Evolutionary conservation across 2,888 invertebrate genomes (phyloP).

Genomic region (Ectemnius cavifrons): DNA sequence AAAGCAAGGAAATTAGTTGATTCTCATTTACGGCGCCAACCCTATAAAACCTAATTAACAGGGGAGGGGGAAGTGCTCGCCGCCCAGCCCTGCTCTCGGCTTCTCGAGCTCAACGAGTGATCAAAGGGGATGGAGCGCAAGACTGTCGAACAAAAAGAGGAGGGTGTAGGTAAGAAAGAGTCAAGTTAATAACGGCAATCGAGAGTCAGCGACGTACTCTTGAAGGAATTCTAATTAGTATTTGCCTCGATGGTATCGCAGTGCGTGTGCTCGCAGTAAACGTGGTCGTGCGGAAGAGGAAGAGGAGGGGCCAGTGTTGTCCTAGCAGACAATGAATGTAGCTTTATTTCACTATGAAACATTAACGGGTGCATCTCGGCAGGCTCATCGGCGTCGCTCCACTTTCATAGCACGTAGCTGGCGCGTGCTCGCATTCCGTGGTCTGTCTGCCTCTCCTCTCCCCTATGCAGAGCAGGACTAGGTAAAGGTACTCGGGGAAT

Average conservation of each 20-base stretch:
- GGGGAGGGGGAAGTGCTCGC: conserved; percentile 32
- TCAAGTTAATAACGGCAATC: conserved; percentile 53
- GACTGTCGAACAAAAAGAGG: not conserved
- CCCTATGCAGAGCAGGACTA: no score
- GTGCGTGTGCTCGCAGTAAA: conserved; percentile 11
- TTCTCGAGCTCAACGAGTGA: conserved; percentile 36
- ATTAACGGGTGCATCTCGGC: not conserved
- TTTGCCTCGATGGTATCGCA: conserved; percentile 15
- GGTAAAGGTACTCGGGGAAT: not conserved
- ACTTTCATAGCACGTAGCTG: conserved; percentile 3
- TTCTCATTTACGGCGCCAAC: conserved; percentile 56
- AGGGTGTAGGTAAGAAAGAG: conserved; percentile 34
- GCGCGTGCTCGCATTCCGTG: not conserved
- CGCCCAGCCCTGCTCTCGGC: not conserved
- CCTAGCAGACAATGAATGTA: conserved; percentile 1
- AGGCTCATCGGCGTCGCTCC: conserved; percentile 1
- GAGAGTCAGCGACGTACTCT: conserved; percentile 24
- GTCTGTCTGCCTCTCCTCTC: no score
- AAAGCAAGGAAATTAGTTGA: conserved; percentile 54
- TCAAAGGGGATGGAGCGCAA: conserved; percentile 49
- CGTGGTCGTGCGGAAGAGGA: not conserved
- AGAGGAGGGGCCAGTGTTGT: not conserved
- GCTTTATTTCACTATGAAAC: conserved; percentile 8
- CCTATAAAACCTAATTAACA: conserved; percentile 62
- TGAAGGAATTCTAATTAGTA: conserved; percentile 41